Conservation (phyloP, 1,140 invertebrate species). For the Spodoptera litura region DNA sequence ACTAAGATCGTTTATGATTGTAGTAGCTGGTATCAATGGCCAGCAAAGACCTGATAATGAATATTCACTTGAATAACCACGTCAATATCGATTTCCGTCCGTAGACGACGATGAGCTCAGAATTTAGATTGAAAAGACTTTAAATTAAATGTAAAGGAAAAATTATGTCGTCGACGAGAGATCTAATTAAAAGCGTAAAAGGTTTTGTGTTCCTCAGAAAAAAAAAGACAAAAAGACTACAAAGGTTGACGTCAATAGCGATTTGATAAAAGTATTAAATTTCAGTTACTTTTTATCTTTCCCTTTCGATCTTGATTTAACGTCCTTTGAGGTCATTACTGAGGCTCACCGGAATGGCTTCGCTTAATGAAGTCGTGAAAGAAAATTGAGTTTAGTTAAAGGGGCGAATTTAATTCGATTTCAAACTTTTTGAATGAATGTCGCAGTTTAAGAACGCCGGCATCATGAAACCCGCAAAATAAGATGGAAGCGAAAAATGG, state of each 20-base stretch:
- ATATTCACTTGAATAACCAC: constrained; percentile 4
- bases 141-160: constrained; percentile 46
- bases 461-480: constrained; percentile 73
- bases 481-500: constrained; percentile 75
- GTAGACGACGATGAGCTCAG: constrained; percentile 29
- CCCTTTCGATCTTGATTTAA: constrained; percentile 83
- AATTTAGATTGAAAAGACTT: constrained; percentile 45
- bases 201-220: constrained; percentile 49
- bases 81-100: constrained; percentile 33
- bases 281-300: constrained; percentile 81
- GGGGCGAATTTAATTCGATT: constrained; percentile 85
- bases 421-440: constrained; percentile 83
- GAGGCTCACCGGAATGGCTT: constrained; percentile 80
- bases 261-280: constrained; percentile 81
- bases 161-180: constrained; percentile 44
- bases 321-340: constrained; percentile 83
- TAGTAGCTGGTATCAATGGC: no score
- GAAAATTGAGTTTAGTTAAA: constrained; percentile 85
- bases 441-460: constrained; percentile 71
- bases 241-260: constrained; percentile 64
- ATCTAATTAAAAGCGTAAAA: constrained; percentile 51
- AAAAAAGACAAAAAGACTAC: constrained; percentile 52
- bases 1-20: not conserved
- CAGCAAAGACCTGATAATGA: no score
- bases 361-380: constrained; percentile 84